These are phyloP conservation scores for Sciurus carolinensis DNA, from an alignment of 2,797 vertebrate species.

Conservation along the genomic window DNA sequence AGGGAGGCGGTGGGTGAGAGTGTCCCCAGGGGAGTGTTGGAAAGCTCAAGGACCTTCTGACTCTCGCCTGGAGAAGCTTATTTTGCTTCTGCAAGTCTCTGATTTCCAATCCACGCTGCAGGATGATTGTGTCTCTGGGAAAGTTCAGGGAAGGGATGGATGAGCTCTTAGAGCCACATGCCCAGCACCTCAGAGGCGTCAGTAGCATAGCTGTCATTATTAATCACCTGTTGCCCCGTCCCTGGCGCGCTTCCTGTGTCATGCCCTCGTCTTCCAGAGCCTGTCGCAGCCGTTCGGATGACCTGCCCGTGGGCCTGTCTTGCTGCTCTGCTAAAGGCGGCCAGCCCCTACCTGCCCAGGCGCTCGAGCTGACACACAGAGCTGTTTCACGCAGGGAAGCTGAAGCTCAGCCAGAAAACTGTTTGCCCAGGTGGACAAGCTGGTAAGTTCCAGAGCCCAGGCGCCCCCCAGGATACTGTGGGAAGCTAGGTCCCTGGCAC, in stretches of 20 bases:
- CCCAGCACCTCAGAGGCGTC: conserved; percentile 18
- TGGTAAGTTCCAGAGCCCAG: neutral
- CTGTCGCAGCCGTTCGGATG: conserved; percentile 49
- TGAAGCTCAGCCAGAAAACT: neutral
- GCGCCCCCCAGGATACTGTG: neutral
- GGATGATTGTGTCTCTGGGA: neutral
- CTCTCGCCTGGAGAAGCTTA: neutral
- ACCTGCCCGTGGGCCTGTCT: neutral
- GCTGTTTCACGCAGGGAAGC: neutral
- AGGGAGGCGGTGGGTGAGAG: neutral
- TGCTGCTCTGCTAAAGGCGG: neutral
- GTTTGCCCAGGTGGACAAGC: neutral
- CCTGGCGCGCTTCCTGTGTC: conserved; percentile 7
- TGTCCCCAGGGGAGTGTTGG: neutral
- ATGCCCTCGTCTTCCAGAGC: neutral
- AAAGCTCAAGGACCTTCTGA: neutral
- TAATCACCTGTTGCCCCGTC: conserved; percentile 62
- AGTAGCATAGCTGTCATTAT: conserved; percentile 52
- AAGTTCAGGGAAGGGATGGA: neutral
- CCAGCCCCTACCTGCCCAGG: neutral
- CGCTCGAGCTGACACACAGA: neutral
- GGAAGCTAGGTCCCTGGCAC: neutral
- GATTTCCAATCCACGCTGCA: neutral
- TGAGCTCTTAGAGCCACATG: conserved; percentile 31
- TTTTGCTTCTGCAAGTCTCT: conserved; percentile 41